Evolutionary conservation across 2,797 vertebrate genomes (phyloP).

Genomic region (Taenioides sp.): DNA sequence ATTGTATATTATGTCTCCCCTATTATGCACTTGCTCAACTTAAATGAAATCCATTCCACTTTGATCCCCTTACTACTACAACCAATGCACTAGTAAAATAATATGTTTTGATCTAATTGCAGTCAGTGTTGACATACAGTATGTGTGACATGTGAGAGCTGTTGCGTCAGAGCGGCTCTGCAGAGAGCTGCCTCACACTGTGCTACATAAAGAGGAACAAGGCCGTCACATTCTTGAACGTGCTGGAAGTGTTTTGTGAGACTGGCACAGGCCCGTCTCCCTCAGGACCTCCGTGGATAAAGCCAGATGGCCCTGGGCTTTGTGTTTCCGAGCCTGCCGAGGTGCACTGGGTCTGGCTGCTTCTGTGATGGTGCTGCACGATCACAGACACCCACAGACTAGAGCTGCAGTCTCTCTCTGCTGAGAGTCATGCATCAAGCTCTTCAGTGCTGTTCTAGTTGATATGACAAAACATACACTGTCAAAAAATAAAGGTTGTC

Average conservation of each 20-base stretch:
- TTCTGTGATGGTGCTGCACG: conserved; percentile 59
- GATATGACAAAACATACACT: neutral
- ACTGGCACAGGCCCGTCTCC: conserved; percentile 66
- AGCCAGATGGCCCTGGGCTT: conserved; percentile 74
- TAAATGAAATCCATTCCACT: neutral
- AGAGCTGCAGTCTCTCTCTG: conserved; percentile 16
- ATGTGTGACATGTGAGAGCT: conserved; percentile 40
- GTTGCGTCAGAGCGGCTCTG: conserved; percentile 31
- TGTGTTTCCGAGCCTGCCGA: conserved; percentile 62
- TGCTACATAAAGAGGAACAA: conserved; percentile 51
- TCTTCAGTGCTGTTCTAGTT: neutral
- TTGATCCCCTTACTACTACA: neutral
- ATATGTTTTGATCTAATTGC: conserved; percentile 1
- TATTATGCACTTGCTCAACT: conserved; percentile 1
- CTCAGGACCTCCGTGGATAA: conserved; percentile 65
- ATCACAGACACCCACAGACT: conserved; percentile 52
- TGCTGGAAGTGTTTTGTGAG: conserved; percentile 67
- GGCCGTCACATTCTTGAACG: conserved; percentile 66
- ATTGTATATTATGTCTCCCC: neutral
- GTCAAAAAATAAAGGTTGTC: neutral
- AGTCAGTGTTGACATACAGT: conserved; percentile 14
- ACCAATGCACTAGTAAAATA: neutral
- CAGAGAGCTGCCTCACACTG: conserved; percentile 37
- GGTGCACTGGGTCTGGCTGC: conserved; percentile 61
- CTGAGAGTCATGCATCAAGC: conserved; percentile 12